phyloP scores from a whole-genome alignment of 92 coral and sea anemone genomes.

The Phenganax stokvisi region DNA sequence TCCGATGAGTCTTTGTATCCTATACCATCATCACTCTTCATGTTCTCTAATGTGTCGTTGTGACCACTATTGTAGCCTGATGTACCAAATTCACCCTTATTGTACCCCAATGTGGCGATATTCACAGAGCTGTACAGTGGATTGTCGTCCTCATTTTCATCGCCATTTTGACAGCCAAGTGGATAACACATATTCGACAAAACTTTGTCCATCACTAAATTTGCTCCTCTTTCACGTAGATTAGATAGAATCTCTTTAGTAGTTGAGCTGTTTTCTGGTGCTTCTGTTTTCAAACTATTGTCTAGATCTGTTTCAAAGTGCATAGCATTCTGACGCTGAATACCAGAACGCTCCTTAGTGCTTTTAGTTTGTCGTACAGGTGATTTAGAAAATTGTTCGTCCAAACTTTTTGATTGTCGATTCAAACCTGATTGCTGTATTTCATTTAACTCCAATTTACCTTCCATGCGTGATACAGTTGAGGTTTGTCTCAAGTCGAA shows the following conservation, averaged over 20 bases:
- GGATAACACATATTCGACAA: constrained; percentile 1
- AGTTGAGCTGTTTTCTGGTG: not conserved
- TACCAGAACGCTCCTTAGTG: not conserved
- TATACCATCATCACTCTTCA: no score
- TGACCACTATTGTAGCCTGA: no score
- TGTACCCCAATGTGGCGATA: constrained; percentile 27
- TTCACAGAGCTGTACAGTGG: constrained; percentile 26
- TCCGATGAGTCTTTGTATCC: not conserved
- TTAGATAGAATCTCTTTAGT: not conserved
- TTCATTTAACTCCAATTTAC: no score
- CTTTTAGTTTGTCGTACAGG: not conserved
- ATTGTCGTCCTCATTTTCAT: not conserved
- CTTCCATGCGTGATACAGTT: no score
- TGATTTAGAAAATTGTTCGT: no score
- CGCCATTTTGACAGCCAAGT: constrained; percentile 23
- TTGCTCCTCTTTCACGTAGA: not conserved
- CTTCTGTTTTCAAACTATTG: not conserved
- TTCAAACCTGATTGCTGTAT: no score
- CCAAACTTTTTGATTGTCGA: no score
- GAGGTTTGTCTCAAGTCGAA: no score
- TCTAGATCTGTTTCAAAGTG: not conserved
- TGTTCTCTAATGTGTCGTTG: not conserved
- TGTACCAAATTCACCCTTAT: not conserved
- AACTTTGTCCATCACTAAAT: not conserved
- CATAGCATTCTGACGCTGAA: not conserved